Percentiles rank a stretch among this genome's conserved stretches.
Conservation (phyloP, 2,888 invertebrate species). For the Cephus nigrinus region DNA sequence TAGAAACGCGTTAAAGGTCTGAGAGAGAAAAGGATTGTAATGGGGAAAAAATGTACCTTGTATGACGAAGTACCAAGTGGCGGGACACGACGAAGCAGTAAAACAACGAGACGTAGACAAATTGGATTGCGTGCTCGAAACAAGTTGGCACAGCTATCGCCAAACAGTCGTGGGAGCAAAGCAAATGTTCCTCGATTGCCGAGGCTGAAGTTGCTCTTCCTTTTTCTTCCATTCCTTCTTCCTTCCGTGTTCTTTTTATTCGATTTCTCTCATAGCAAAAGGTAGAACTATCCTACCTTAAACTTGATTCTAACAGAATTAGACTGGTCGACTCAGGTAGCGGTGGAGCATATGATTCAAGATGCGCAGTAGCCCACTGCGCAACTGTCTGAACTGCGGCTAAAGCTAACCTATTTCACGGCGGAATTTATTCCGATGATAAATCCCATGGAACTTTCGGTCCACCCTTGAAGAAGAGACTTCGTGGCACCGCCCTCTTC, state of each 20-base stretch:
- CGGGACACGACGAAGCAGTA: constrained; percentile 28
- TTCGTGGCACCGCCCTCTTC: constrained; percentile 49
- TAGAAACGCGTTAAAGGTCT: not conserved
- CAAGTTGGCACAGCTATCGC: constrained; percentile 66
- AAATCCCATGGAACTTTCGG: constrained; percentile 21
- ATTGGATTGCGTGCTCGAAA: constrained; percentile 64
- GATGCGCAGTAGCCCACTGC: not conserved
- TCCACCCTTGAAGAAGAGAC: constrained; percentile 33
- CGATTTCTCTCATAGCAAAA: constrained; percentile 19
- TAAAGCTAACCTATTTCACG: not conserved
- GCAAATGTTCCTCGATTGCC: constrained; percentile 58
- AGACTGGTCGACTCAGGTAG: constrained; percentile 26
- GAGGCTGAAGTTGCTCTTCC: not conserved
- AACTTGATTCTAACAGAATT: constrained; percentile 64
- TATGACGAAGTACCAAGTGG: not conserved
- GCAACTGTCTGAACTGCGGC: not conserved
- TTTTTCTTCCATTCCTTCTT: constrained; percentile 11
- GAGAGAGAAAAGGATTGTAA: not conserved
- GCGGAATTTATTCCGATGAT: constrained; percentile 1
- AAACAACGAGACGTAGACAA: constrained; percentile 66
- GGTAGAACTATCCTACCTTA: constrained; percentile 33
- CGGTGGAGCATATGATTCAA: not conserved
- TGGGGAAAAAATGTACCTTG: not conserved
- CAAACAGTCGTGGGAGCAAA: constrained; percentile 63
- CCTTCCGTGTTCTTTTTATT: not conserved